Evolutionary conservation across 1,140 invertebrate species (phyloP), one percentile per base, ranked within the genome.

Genomic region (Chrysomallon squamiferum): DNA sequence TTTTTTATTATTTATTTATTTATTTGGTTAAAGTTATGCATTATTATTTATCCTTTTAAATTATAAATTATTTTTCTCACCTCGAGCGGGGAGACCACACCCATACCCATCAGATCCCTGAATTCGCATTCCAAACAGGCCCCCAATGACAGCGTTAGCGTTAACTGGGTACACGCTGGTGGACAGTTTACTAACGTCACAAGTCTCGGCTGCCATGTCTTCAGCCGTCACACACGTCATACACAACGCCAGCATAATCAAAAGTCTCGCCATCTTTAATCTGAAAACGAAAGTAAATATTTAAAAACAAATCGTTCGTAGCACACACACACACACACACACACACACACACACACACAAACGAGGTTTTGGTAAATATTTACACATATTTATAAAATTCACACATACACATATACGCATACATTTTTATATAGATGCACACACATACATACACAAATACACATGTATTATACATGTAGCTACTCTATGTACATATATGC

Each of bases 11-110:
- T n/a, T n/a, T n/a, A n/a, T n/a, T n/a, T n/a, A n/a, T n/a, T n/a
- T n/a, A n/a, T n/a, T n/a, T n/a, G n/a, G n/a, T n/a, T n/a, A n/a
- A n/a, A n/a, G n/a, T n/a, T n/a, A n/a, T n/a, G n/a, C n/a, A n/a
- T n/a, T n/a, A n/a, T n/a, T n/a, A n/a, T n/a, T n/a, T n/a, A n/a
- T n/a, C n/a, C n/a, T n/a, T n/a, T n/a, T n/a, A n/a, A n/a, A n/a
- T n/a, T n/a, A n/a, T n/a, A n/a, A n/a, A n/a, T n/a, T n/a, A n/a
- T n/a, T n/a, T n/a, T n/a, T n/a, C n/a, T n/a, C n/a, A n/a, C n/a
- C n/a, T n/a, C n/a, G n/a, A n/a, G n/a, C n/a, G n/a, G 72, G 72
- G 22, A 60, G 27, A 13, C 71, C 74, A 58, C 74, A 76, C 0
- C 68, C 69, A 27, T 59, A 57, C 2, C 66, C 66, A 45, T 59